Conservation (phyloP, 2,888 invertebrate genomes). For the Synanthedon myopaeformis region DNA sequence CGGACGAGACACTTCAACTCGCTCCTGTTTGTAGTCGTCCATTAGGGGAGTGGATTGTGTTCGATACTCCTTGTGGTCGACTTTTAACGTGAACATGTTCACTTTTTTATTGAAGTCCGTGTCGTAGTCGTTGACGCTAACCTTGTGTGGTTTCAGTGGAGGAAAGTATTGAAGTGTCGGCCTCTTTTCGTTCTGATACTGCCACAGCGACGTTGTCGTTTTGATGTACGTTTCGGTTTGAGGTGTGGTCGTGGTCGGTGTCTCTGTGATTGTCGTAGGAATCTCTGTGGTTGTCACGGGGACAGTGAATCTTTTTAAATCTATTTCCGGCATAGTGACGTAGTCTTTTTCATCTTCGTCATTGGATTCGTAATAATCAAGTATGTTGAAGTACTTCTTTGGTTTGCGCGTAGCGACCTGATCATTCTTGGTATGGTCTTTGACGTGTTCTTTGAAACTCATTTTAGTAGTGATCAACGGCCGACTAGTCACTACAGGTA, state of each 20-base stretch:
- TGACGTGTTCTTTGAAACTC: not conserved
- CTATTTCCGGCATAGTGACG: conserved; percentile 37
- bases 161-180: conserved; percentile 57
- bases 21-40: conserved; percentile 6
- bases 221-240: not conserved
- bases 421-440: not conserved
- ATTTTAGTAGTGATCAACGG: not conserved
- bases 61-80: conserved; percentile 14
- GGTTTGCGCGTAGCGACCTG: conserved; percentile 17
- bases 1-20: not conserved
- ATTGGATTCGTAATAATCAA: conserved; percentile 43
- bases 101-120: conserved; percentile 29
- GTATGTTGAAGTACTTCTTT: conserved; percentile 25
- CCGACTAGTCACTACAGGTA: not conserved
- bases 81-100: conserved; percentile 21
- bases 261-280: not conserved
- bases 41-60: conserved; percentile 3
- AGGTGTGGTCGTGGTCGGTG: not conserved
- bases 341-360: conserved; percentile 45
- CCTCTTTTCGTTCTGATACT: conserved; percentile 29
- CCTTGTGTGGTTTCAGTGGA: conserved; percentile 28
- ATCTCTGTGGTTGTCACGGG: not conserved
- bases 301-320: conserved; percentile 39
- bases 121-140: conserved; percentile 29
- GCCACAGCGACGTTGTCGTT: conserved; percentile 12